Percentiles rank a stretch among this genome's conserved stretches.
Conservation (phyloP, 2,113 vertebrate genomes). For the Cryptotis parvus region DNA sequence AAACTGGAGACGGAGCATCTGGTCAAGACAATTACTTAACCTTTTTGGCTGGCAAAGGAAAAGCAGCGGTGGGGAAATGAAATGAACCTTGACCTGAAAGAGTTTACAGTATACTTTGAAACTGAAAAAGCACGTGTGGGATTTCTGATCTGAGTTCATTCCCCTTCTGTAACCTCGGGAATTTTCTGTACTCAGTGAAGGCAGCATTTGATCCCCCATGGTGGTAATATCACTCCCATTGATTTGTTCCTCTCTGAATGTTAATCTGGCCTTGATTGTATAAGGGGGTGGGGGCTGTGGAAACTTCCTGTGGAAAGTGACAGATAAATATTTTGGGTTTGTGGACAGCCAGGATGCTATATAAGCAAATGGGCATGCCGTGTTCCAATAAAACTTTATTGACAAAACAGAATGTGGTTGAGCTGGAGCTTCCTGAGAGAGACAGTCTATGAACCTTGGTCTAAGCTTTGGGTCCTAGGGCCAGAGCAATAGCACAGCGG, state of each 20-base stretch:
- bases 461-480: too few species aligned
- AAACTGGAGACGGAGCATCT: not conserved
- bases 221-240: not conserved
- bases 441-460: not conserved
- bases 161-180: not conserved
- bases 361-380: not conserved
- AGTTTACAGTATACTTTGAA: not conserved
- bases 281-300: too few species aligned
- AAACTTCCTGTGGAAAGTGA: not conserved
- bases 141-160: not conserved
- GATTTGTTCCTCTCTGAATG: not conserved
- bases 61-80: not conserved
- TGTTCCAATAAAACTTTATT: not conserved
- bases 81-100: not conserved
- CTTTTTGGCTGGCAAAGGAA: slow-evolving; percentile 7
- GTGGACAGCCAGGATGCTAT: not conserved
- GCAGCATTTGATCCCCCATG: too few species aligned
- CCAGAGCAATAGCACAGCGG: too few species aligned
- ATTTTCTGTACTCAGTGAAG: not conserved
- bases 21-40: not conserved
- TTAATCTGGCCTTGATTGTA: too few species aligned
- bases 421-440: not conserved
- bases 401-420: not conserved
- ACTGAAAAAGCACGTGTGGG: not conserved
- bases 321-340: not conserved